phyloP scores from a whole-genome alignment of 1,140 invertebrate genomes.

The Apolygus lucorum region DNA sequence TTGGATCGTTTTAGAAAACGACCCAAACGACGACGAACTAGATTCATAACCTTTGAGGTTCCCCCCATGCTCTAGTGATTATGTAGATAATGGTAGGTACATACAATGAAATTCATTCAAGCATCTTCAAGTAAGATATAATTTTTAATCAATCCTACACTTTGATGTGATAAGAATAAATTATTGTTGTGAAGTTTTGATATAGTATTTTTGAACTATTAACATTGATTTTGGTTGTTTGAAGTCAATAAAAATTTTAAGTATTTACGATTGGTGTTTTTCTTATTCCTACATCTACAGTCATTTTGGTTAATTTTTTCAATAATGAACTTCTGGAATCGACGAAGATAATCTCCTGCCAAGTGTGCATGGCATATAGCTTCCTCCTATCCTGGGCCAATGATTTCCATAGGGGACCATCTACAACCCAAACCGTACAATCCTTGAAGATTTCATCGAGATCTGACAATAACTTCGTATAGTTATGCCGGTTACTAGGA shows the following conservation, averaged over 20 bases:
- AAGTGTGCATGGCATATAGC: too few relatives aligned
- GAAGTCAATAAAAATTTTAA: conserved; percentile 11
- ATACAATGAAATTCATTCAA: background rate
- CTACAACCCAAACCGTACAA: too few relatives aligned
- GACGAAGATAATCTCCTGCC: too few relatives aligned
- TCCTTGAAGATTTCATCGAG: too few relatives aligned
- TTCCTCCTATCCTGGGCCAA: too few relatives aligned
- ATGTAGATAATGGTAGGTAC: background rate
- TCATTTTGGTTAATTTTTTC: too few relatives aligned
- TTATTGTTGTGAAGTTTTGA: conserved; percentile 2
- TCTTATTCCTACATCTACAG: too few relatives aligned
- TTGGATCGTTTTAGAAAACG: background rate
- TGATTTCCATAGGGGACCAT: too few relatives aligned
- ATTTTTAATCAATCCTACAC: conserved; percentile 5
- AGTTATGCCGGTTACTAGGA: too few relatives aligned
- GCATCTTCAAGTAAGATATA: background rate
- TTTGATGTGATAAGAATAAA: conserved; percentile 12
- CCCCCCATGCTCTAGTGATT: background rate
- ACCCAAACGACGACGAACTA: background rate
- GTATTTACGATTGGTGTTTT: too few relatives aligned
- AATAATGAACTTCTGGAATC: too few relatives aligned
- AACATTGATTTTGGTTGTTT: conserved; percentile 11
- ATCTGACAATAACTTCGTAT: too few relatives aligned
- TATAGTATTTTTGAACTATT: conserved; percentile 11
- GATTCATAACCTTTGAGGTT: background rate